phyloP scores from a whole-genome alignment of 1,140 invertebrate genomes.

The Batillaria attramentaria region DNA sequence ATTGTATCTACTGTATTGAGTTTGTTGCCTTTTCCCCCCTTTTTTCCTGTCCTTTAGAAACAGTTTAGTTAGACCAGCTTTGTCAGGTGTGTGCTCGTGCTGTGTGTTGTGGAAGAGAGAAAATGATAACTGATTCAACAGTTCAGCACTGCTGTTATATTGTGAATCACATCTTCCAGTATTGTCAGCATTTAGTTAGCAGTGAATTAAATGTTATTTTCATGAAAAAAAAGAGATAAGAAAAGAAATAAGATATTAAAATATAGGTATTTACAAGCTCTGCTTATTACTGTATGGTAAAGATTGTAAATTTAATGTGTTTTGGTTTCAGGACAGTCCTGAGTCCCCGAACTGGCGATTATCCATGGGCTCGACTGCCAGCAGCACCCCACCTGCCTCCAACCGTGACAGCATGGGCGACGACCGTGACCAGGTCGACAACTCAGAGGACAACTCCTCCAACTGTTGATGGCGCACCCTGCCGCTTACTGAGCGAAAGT shows the following conservation, averaged over 20 bases:
- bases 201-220: too few species aligned
- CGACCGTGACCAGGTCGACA: conserved; percentile 79
- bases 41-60: too few species aligned
- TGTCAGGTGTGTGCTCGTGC: too few species aligned
- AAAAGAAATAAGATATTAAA: neutral
- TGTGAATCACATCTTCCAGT: too few species aligned
- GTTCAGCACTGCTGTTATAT: too few species aligned
- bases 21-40: too few species aligned
- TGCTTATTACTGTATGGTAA: neutral
- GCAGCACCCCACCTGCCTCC: conserved; percentile 76
- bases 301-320: neutral
- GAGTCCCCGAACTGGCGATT: conserved; percentile 24
- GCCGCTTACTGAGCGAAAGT: too few species aligned
- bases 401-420: conserved; percentile 59
- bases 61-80: too few species aligned
- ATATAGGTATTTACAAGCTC: neutral
- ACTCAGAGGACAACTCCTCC: conserved; percentile 35
- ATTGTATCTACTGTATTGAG: too few species aligned
- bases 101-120: too few species aligned
- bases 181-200: too few species aligned
- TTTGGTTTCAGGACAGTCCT: conserved; percentile 27
- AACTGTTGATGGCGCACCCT: conserved; percentile 34
- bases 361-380: conserved; percentile 15
- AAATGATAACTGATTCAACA: too few species aligned
- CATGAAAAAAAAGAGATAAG: neutral